These are phyloP conservation scores for Hippoglossus stenolepis DNA, from an alignment of 2,113 vertebrate genomes.

Conservation along the genomic window DNA sequence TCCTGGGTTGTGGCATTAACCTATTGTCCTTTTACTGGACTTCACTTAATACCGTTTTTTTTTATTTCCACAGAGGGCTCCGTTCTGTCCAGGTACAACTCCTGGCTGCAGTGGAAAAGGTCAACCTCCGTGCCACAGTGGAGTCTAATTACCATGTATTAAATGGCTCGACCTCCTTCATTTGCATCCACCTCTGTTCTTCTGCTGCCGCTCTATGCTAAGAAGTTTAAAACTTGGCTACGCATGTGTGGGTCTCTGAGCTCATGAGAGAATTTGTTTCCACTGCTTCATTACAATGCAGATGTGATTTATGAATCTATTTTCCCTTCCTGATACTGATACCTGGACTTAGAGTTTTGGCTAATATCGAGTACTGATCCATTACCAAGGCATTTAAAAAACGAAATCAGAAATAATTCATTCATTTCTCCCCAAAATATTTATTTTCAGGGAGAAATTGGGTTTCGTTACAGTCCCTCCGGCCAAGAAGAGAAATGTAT, in stretches of 20 bases:
- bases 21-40: conserved; percentile 28
- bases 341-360: too few species aligned
- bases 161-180: conserved; percentile 55
- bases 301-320: conserved; percentile 4
- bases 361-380: too few species aligned
- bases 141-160: conserved; percentile 70
- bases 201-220: conserved; percentile 37
- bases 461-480: too few species aligned
- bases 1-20: conserved; percentile 17
- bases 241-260: conserved; percentile 16
- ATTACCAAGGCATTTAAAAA: too few species aligned
- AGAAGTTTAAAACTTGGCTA: conserved; percentile 25
- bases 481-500: too few species aligned
- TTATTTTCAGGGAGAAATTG: too few species aligned
- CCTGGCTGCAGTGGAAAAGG: conserved; percentile 52
- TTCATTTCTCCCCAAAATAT: too few species aligned
- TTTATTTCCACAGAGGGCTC: conserved; percentile 16
- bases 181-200: conserved; percentile 68
- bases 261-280: conserved; percentile 8
- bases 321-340: too few species aligned
- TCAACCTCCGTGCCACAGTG: conserved; percentile 43
- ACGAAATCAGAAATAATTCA: too few species aligned
- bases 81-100: conserved; percentile 42
- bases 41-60: conserved; percentile 28
- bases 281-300: neutral